Evolutionary conservation across 2,888 invertebrate species (phyloP), one percentile per base, ranked within the genome.

Genomic region (Ganaspis brasiliensis): DNA sequence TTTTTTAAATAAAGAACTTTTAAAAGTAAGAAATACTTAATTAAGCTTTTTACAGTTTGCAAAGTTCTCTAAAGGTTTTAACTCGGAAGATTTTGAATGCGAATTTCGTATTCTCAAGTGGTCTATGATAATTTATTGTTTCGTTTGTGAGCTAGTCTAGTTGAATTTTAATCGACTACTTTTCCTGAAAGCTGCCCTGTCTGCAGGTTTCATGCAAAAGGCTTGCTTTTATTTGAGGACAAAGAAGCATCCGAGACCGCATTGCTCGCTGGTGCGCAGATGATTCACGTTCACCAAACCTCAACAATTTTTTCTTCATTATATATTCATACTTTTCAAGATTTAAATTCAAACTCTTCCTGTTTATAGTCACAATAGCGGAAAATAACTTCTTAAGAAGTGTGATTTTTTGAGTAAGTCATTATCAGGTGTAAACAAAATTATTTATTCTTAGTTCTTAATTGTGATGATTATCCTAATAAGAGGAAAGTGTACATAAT

Each of bases 271-370:
- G 45, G 67, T 45, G 26, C 45, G 67, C 63, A n/a, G 26, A 67
- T 67, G 26, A 67, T 67, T 40, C 67, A 67, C 45, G 45, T 67
- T 45, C 67, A 45, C n/a, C 5, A 67, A 67, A 40, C 67, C 67
- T 45, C 45, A 67, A 61, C n/a, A 67, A 45, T 24, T 67, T 45
- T 67, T 21, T 63, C 40, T 40, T 24, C n/a, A 16, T 45, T 45
- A 67, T 67, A 67, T 24, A 49, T 67, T 67, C 45, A 67, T 40
- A 45, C 59, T 59, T 59, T 59, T 26, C 35, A n/a, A 59, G 35
- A 59, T 59, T 59, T 59, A 24, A 31, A 31, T 59, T 59, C 35
- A 31, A 31, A 24, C 59, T 24, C 26, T 26, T 59, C 24, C n/a
- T n/a, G 16, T 31, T 59, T 59, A 59, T 59, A 31, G 19, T 26